Conservation (phyloP, 2,113 vertebrate genomes). For the Ictalurus furcatus region DNA sequence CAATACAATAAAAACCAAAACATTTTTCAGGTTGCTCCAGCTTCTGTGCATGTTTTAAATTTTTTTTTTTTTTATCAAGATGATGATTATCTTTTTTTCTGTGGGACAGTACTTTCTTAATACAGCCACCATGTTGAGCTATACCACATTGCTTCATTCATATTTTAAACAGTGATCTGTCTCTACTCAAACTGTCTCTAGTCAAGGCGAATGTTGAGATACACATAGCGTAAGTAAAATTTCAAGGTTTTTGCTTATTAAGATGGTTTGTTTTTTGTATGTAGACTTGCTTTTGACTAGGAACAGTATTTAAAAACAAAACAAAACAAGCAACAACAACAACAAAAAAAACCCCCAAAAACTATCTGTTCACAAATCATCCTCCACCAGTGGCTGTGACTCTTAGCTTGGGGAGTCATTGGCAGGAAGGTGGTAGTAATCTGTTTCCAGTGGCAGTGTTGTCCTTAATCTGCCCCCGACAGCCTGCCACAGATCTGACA, state of each 20-base stretch:
- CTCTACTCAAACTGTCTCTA: background rate
- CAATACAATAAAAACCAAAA: background rate
- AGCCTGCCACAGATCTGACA: conserved; percentile 68
- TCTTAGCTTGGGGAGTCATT: conserved; percentile 30
- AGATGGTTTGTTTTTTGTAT: background rate
- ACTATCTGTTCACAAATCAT: conserved; percentile 11
- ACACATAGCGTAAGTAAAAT: background rate
- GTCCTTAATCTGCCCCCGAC: conserved; percentile 63
- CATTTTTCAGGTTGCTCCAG: background rate
- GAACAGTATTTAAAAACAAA: background rate
- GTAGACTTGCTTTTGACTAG: background rate
- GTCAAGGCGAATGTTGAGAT: background rate
- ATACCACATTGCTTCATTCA: background rate
- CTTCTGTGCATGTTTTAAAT: background rate
- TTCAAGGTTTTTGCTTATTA: background rate
- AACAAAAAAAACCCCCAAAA: background rate
- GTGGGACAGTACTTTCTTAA: background rate
- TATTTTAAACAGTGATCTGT: background rate
- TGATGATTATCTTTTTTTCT: background rate
- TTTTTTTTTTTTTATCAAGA: background rate
- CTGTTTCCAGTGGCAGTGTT: conserved; percentile 54
- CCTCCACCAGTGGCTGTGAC: conserved; percentile 7
- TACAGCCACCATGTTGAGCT: background rate
- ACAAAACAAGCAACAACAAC: background rate
- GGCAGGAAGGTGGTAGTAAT: conserved; percentile 47